Conservation (phyloP, 2,888 invertebrate genomes). For the Amphimallon solstitiale region DNA sequence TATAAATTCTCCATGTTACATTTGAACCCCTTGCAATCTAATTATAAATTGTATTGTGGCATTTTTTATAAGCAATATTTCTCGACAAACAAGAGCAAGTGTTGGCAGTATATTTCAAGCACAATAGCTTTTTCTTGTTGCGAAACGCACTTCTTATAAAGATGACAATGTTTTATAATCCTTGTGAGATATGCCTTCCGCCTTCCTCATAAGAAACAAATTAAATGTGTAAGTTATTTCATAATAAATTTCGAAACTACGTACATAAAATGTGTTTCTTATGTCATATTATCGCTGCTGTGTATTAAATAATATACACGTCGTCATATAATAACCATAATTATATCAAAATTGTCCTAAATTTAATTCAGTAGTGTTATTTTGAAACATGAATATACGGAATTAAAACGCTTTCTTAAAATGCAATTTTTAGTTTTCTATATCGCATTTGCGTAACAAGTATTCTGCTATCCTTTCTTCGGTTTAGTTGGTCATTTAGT, state of each 20-base stretch:
- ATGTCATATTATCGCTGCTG: too few relatives aligned
- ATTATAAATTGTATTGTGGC: constrained; percentile 34
- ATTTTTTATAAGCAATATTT: constrained; percentile 34
- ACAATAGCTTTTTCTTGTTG: constrained; percentile 18
- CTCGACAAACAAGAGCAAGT: constrained; percentile 32
- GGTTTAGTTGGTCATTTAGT: too few relatives aligned
- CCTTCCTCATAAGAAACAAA: constrained; percentile 9
- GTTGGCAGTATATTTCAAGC: constrained; percentile 29
- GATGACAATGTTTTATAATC: constrained; percentile 30
- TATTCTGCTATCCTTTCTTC: too few relatives aligned
- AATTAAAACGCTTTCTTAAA: too few relatives aligned
- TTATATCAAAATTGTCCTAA: too few relatives aligned
- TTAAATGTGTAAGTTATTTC: constrained; percentile 4
- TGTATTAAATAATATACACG: too few relatives aligned
- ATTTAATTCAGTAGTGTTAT: too few relatives aligned
- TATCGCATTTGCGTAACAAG: too few relatives aligned
- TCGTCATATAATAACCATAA: too few relatives aligned
- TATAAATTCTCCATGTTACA: constrained; percentile 25
- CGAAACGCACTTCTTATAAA: constrained; percentile 15
- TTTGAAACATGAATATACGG: too few relatives aligned
- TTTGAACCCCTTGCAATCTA: constrained; percentile 30
- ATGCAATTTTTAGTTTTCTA: too few relatives aligned
- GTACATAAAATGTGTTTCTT: too few relatives aligned
- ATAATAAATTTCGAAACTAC: not conserved
- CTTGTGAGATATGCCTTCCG: constrained; percentile 24